These are phyloP conservation scores for Kradibia gibbosae DNA, from an alignment of 1,140 invertebrate genomes.

Conservation along the genomic window DNA sequence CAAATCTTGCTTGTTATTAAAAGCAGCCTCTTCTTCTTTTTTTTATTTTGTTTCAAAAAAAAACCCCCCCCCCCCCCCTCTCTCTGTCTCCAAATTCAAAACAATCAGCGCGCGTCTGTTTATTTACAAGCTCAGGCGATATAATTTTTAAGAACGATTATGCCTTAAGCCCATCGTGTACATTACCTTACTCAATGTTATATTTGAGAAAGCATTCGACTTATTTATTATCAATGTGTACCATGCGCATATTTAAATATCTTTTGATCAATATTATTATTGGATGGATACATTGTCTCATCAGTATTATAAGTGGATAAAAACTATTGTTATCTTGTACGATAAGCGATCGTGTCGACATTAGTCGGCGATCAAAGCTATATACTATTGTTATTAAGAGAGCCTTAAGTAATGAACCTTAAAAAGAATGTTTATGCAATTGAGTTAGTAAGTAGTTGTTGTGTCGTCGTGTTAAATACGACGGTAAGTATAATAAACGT, in stretches of 20 bases:
- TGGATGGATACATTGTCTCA: neutral
- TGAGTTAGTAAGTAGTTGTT: too few relatives aligned
- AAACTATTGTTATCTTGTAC: slow-evolving; percentile 1
- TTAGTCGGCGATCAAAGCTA: neutral
- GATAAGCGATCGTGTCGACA: neutral
- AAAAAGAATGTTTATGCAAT: too few relatives aligned
- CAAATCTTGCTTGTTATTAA: too few relatives aligned
- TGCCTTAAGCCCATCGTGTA: neutral
- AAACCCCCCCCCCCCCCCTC: too few relatives aligned
- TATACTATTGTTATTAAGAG: too few relatives aligned
- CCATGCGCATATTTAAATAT: neutral
- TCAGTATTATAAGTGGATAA: neutral
- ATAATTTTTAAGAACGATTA: neutral
- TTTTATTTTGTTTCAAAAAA: too few relatives aligned
- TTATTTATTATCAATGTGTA: slow-evolving; percentile 20
- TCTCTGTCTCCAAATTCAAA: too few relatives aligned
- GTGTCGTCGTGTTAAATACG: too few relatives aligned
- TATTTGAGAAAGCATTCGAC: slow-evolving; percentile 7
- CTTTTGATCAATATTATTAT: neutral
- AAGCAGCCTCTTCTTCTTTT: too few relatives aligned
- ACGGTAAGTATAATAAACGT: too few relatives aligned
- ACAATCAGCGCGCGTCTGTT: too few relatives aligned
- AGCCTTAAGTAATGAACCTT: too few relatives aligned
- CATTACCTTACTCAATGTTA: neutral
- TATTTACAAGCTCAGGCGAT: neutral